Conservation (phyloP, 2,888 invertebrate genomes). For the Matsumyia berberina region DNA sequence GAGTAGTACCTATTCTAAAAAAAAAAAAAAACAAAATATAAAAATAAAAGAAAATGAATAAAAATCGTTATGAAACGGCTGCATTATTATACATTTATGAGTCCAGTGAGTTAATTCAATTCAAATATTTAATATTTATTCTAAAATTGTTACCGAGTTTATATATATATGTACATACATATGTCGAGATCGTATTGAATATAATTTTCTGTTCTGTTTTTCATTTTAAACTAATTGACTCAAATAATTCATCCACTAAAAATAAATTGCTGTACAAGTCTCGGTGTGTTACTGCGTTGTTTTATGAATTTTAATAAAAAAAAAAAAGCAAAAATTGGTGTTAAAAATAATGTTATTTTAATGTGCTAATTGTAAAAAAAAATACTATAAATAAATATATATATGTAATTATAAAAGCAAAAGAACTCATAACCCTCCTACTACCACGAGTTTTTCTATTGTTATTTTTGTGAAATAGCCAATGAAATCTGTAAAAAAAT, state of each 20-base stretch:
- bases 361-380: conserved; percentile 56
- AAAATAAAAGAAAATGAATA: background rate
- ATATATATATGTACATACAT: background rate
- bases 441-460: conserved; percentile 30
- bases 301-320: conserved; percentile 39
- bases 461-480: conserved; percentile 13
- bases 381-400: conserved; percentile 20
- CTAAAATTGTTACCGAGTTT: conserved; percentile 36
- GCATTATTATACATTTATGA: conserved; percentile 32
- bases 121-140: conserved; percentile 40
- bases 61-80: conserved; percentile 35
- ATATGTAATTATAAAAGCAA: conserved; percentile 37
- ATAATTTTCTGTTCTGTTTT: background rate
- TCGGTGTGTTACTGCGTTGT: conserved; percentile 61
- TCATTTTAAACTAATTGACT: conserved; percentile 14
- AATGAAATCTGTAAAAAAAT: background rate
- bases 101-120: conserved; percentile 52
- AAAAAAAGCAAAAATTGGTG: conserved; percentile 46
- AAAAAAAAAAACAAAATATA: conserved; percentile 18
- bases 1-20: conserved; percentile 55
- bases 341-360: conserved; percentile 59
- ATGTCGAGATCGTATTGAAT: conserved; percentile 42
- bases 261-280: conserved; percentile 23
- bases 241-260: conserved; percentile 4
- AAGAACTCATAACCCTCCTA: conserved; percentile 18